phyloP scores from a whole-genome alignment of 2,797 vertebrate species.

The Mycteria americana region DNA sequence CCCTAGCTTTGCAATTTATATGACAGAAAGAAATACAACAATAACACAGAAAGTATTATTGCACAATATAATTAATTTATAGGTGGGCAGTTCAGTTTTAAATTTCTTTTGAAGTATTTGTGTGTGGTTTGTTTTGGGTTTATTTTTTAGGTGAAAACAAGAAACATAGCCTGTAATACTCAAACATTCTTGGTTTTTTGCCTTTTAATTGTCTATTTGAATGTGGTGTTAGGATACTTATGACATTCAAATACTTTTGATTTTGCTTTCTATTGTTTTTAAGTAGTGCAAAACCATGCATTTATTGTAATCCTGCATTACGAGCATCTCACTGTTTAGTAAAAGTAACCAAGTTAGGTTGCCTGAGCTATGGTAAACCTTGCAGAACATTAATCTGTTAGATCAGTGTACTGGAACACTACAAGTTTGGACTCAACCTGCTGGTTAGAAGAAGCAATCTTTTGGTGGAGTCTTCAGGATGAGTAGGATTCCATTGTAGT shows the following conservation, averaged over 20 bases:
- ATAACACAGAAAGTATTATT: background rate
- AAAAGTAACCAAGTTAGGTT: background rate
- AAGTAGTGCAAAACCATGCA: background rate
- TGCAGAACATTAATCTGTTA: background rate
- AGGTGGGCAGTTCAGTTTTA: background rate
- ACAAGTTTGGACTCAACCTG: background rate
- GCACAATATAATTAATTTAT: background rate
- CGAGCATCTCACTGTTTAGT: background rate
- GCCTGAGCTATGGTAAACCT: background rate
- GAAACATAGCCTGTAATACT: background rate
- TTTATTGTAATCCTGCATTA: background rate
- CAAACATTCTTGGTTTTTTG: background rate
- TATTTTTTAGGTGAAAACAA: background rate
- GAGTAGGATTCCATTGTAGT: background rate
- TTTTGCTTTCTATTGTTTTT: background rate
- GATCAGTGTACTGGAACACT: background rate
- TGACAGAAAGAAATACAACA: background rate
- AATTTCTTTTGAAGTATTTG: background rate
- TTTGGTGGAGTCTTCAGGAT: background rate
- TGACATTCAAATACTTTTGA: background rate
- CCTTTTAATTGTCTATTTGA: background rate
- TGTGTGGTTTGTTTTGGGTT: background rate
- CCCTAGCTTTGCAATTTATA: background rate
- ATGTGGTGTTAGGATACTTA: background rate
- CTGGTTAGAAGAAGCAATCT: background rate